A percentile compares a stretch with the other conserved stretches of the same genome.
Conservation (phyloP, 53 echinoderm and acorn worm species). For the Actinopyga echinites region DNA sequence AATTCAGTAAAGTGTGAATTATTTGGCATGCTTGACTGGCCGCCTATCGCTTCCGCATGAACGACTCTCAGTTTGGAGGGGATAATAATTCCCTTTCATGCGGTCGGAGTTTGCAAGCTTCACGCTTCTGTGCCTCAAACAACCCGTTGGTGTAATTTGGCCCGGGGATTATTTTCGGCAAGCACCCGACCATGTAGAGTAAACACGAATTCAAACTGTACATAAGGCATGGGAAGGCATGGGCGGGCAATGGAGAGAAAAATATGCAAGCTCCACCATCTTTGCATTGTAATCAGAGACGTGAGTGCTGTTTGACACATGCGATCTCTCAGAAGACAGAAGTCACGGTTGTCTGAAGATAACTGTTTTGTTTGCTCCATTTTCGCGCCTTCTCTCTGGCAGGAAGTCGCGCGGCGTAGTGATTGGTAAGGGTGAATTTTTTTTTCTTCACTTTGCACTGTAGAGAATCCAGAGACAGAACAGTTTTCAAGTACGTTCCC, state of each 20-base stretch:
- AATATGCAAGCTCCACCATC: conserved; percentile 33
- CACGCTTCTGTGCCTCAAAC: conserved; percentile 34
- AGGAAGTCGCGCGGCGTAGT: background rate
- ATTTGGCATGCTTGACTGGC: conserved; percentile 34
- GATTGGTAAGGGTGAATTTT: no score
- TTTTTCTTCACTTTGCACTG: no score
- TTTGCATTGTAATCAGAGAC: conserved; percentile 22
- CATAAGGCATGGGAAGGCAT: conserved; percentile 16
- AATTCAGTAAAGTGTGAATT: conserved; percentile 41
- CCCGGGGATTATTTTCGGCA: conserved; percentile 36
- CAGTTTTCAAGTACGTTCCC: no score
- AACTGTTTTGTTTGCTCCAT: conserved; percentile 34
- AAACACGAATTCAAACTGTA: conserved; percentile 35
- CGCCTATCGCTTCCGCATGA: conserved; percentile 35
- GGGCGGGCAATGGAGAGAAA: conserved; percentile 32
- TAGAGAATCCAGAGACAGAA: no score
- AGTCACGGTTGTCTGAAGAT: conserved; percentile 40
- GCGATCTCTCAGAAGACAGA: conserved; percentile 8
- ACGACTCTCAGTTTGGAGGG: conserved; percentile 12
- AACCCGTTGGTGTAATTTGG: conserved; percentile 50
- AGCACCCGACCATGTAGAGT: conserved; percentile 34
- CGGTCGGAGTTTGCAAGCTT: conserved; percentile 39
- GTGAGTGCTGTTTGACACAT: conserved; percentile 24
- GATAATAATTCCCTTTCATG: conserved; percentile 34
- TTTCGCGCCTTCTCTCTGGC: conserved; percentile 20